Percentiles rank a stretch among this genome's conserved stretches.
phyloP scores from a whole-genome alignment of 30 jellyfish, hydroid and myxozoan species.

The Mastigias papua region DNA sequence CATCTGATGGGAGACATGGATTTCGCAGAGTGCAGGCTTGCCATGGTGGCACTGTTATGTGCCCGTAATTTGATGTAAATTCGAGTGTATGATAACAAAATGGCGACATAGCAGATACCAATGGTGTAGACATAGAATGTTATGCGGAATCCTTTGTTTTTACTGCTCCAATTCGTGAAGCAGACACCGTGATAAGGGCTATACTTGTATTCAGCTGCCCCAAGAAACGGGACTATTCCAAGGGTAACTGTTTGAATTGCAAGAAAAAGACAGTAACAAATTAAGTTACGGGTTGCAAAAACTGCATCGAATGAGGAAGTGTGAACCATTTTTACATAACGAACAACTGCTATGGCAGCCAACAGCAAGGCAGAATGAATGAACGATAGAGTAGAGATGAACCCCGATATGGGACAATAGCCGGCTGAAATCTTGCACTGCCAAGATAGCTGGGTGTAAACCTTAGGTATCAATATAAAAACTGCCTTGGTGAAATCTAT shows the following conservation, averaged over 20 bases:
- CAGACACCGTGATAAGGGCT: slow-evolving; percentile 89
- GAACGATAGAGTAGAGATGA: slow-evolving; percentile 64
- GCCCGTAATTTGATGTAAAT: slow-evolving; percentile 51
- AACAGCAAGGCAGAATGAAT: slow-evolving; percentile 68
- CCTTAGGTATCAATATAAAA: slow-evolving; percentile 28
- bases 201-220: slow-evolving; percentile 75
- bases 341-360: slow-evolving; percentile 79
- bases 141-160: slow-evolving; percentile 58
- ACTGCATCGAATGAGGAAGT: slow-evolving; percentile 11
- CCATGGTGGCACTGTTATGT: slow-evolving; percentile 42
- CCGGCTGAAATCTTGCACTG: neutral
- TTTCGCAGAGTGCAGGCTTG: slow-evolving; percentile 19
- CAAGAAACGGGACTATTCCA: slow-evolving; percentile 68
- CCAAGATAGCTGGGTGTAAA: slow-evolving; percentile 9
- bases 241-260: slow-evolving; percentile 28
- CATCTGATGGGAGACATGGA: neutral
- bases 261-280: slow-evolving; percentile 20
- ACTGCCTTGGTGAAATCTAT: slow-evolving; percentile 39
- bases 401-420: slow-evolving; percentile 73
- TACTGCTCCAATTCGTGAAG: slow-evolving; percentile 75
- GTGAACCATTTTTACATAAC: slow-evolving; percentile 68
- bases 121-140: slow-evolving; percentile 65
- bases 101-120: slow-evolving; percentile 65
- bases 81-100: slow-evolving; percentile 50
- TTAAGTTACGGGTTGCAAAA: slow-evolving; percentile 19